Evolutionary conservation across 1,140 invertebrate genomes (phyloP), one percentile per base, ranked within the genome.

Genomic region (Antheraea mylitta): DNA sequence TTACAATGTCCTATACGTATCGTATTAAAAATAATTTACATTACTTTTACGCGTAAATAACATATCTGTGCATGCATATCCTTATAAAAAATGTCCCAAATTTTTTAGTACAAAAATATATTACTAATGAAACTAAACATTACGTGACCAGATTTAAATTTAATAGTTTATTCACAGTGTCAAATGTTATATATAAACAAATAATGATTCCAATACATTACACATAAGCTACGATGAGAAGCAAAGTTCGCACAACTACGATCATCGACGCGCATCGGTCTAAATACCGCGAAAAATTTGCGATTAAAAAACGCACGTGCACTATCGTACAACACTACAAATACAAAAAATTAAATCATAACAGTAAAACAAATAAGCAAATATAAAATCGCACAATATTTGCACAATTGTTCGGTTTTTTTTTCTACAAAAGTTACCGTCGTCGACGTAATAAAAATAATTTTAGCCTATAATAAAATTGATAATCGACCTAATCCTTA

Each of bases 401-500:
- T 90, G 80, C 82, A 87, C 88, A 90, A 90, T 83, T 90, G 88
- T 75, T 72, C 75, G 68, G 70, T 77, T 77, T 71, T 42, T 77
- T 78, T 71, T 64, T 16, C 45, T 68, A 64, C 71, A 76, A 74
- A 85, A 85, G 79, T 78, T 63, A 59, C 58, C 61, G 66, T 77
- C 74, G 77, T 80, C 64, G 66, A 63, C 77, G 78, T 74, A 81
- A 70, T 74, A 80, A 88, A 66, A 86, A 86, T 80, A 76, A 81
- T 86, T 89, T 77, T 75, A 77, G 75, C 66, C 77, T 64, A 82
- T 66, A 86, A 81, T 85, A 85, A 83, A 86, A 87, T 87, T 88
- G 87, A 89, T 89, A 88, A 88, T 85, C 72, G 70, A 75, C 74
- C 77, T 90, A 87, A 90, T 90, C 87, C 85, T 80, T 90, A 80